Evolutionary conservation across 2,113 vertebrate genomes (phyloP), one percentile per base, ranked within the genome.

Genomic region (Ploceus nigricollis): DNA sequence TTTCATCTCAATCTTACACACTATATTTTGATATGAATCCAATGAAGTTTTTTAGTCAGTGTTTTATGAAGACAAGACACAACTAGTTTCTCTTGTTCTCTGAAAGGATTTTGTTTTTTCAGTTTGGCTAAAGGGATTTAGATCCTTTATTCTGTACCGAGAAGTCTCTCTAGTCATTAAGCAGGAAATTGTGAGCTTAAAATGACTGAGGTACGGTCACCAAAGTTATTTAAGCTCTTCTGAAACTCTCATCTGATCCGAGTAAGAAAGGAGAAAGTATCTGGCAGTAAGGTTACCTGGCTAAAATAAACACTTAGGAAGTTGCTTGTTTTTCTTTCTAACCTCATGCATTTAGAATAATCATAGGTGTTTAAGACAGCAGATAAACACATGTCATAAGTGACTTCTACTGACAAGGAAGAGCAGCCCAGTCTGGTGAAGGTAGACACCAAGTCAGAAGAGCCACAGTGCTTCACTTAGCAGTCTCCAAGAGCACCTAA

Each of bases 381-480:
- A 56, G 57, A 58, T 47, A 45, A 89, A 56, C 27, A 47, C 6
- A 5, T 0, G 11, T 85, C 40, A 33, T 20, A 31, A 48, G 47
- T 0, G 3, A 30, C 16, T 75, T 75, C 23, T 30, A 15, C 19
- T 5, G 1, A 23, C 25, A n/a, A 0, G 4, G 47, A 45, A 66
- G 51, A 58, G 25, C 57, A 66, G 37, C 24, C 14, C 30, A 15
- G 3, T 31, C 54, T 51, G 30, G 22, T 40, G 39, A 25, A 39
- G 16, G 54, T 5, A 20, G 27, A 50, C 15, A 25, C 6, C 0
- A 3, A n/a, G 35, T 17, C 56, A 53, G 20, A 40, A 63, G 25
- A 83, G 44, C 44, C 3, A 3, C 33, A 22, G 20, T 22, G 19
- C 45, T 65, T 39, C 71, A 44, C 39, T 54, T 9, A n/a, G 61